Percentiles rank a stretch among this genome's conserved stretches.
Evolutionary conservation across 1,140 invertebrate genomes (phyloP).

Genomic region (Apocrypta bakeri): DNA sequence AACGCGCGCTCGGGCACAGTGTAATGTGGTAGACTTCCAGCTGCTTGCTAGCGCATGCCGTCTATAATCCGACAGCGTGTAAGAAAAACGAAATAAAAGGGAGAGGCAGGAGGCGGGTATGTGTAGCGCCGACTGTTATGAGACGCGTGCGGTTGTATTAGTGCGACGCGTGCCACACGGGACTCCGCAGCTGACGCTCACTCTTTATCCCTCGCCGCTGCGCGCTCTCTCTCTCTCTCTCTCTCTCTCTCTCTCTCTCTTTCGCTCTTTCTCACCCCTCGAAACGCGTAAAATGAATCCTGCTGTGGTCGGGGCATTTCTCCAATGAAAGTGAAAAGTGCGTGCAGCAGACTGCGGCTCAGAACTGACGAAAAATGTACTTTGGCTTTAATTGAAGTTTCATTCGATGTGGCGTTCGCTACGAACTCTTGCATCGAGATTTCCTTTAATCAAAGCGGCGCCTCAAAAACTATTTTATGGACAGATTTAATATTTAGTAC

Average conservation of each 20-base stretch:
- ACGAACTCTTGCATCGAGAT: background rate
- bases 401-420: background rate
- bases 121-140: conserved; percentile 11
- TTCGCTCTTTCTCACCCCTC: background rate
- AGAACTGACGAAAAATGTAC: background rate
- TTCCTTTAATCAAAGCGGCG: conserved; percentile 6
- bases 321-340: conserved; percentile 15
- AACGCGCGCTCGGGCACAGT: background rate
- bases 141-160: conserved; percentile 16
- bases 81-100: background rate
- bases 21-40: background rate
- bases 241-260: background rate
- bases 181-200: conserved; percentile 21
- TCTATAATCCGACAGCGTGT: background rate
- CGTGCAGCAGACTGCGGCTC: background rate
- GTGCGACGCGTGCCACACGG: conserved; percentile 1
- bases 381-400: background rate
- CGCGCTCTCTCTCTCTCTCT: conserved; percentile 2
- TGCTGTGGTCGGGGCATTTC: background rate
- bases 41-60: background rate
- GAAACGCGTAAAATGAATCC: background rate
- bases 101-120: background rate
- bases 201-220: background rate
- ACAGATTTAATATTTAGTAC: too few relatives aligned
- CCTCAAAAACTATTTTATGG: background rate